Evolutionary conservation across 64 coral and sea anemone genomes (phyloP).

Genomic region (Exaiptasia diaphana): DNA sequence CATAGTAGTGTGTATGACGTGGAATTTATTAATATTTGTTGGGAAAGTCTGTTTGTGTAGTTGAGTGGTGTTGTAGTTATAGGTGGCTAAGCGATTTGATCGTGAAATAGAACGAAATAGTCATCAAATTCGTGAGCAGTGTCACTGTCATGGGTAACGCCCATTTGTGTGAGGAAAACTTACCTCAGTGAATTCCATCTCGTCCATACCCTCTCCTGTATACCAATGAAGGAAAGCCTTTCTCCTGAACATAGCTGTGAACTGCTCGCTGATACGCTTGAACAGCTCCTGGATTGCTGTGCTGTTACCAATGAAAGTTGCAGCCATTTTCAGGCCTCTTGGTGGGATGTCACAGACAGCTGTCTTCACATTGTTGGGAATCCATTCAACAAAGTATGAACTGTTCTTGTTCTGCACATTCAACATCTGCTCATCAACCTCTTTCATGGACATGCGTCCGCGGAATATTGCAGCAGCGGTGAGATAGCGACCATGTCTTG

Average conservation of each 20-base stretch:
- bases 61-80: too few species aligned
- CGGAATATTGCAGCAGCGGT: constrained; percentile 63
- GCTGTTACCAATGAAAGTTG: constrained; percentile 72
- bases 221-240: constrained; percentile 85
- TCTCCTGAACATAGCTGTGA: constrained; percentile 66
- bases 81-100: too few species aligned
- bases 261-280: constrained; percentile 71
- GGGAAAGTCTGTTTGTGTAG: too few species aligned
- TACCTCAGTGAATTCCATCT: constrained; percentile 85
- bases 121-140: too few species aligned
- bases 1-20: too few species aligned
- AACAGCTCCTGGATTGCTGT: constrained; percentile 73
- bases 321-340: constrained; percentile 69
- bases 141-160: too few species aligned
- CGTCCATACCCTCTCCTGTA: constrained; percentile 79
- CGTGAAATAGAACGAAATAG: too few species aligned
- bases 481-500: constrained; percentile 59
- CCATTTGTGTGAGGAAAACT: too few species aligned
- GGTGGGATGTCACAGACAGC: constrained; percentile 68
- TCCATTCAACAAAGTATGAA: constrained; percentile 80
- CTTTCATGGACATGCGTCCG: constrained; percentile 71
- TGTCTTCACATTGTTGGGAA: constrained; percentile 78
- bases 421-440: constrained; percentile 63
- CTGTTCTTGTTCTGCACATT: constrained; percentile 73
- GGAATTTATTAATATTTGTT: too few species aligned